Conservation (phyloP, 1,140 invertebrate genomes). For the Pteromalus puparum region DNA sequence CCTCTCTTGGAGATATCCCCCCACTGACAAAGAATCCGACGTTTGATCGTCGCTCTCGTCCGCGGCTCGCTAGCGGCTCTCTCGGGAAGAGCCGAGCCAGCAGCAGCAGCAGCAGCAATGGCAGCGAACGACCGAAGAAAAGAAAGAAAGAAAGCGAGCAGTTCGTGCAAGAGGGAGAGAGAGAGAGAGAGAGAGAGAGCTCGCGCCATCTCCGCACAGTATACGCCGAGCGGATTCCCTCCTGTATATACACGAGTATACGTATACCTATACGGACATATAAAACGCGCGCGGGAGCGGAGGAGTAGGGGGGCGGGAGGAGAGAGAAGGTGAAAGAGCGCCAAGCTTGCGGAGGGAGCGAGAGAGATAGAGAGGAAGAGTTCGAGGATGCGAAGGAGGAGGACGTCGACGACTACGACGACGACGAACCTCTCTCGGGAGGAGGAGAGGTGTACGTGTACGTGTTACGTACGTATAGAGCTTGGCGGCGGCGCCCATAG, state of each 20-base stretch:
- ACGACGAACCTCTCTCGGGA: constrained; percentile 28
- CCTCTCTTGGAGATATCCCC: constrained; percentile 43
- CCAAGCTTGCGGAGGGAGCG: not conserved
- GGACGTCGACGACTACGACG: constrained; percentile 21
- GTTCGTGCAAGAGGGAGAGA: not conserved
- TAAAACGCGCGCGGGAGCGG: constrained; percentile 10
- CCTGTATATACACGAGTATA: not conserved
- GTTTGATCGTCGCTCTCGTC: constrained; percentile 48
- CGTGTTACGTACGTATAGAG: constrained; percentile 5
- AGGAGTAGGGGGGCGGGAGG: constrained; percentile 22
- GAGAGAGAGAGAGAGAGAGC: constrained; percentile 17
- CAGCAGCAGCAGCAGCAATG: constrained; percentile 27
- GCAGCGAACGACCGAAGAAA: constrained; percentile 16
- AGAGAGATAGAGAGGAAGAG: constrained; percentile 43
- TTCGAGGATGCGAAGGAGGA: constrained; percentile 23
- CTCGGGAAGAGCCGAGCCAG: constrained; percentile 31
- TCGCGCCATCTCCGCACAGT: constrained; percentile 22
- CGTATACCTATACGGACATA: not conserved
- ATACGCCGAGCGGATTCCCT: constrained; percentile 39
- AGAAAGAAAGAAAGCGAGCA: constrained; percentile 44
- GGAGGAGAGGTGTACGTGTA: constrained; percentile 12
- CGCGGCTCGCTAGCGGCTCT: constrained; percentile 15
- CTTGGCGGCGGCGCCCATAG: constrained; percentile 12
- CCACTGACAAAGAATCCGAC: constrained; percentile 52
- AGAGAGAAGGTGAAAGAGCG: constrained; percentile 43